phyloP scores from a whole-genome alignment of 92 coral and sea anemone genomes.

The Palythoa caribaeorum region DNA sequence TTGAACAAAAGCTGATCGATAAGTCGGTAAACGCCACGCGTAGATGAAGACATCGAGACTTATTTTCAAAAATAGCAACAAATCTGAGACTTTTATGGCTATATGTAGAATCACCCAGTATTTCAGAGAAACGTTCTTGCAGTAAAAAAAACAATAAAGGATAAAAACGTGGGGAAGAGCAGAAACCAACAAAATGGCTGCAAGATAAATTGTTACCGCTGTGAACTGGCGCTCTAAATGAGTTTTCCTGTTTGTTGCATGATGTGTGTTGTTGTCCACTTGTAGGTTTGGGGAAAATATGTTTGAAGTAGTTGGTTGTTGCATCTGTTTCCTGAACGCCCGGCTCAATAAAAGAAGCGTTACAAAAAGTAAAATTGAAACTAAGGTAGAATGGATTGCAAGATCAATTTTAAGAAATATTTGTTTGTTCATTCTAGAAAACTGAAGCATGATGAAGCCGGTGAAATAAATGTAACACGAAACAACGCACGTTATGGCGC shows the following conservation, averaged over 20 bases:
- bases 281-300: background rate
- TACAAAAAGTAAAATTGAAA: too few relatives aligned
- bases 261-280: background rate
- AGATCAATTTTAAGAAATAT: slow-evolving; percentile 72
- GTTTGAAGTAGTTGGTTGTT: slow-evolving; percentile 19
- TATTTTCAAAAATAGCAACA: slow-evolving; percentile 79
- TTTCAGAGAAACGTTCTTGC: slow-evolving; percentile 30
- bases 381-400: slow-evolving; percentile 80
- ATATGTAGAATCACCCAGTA: slow-evolving; percentile 54
- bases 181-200: too few relatives aligned
- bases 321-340: slow-evolving; percentile 65
- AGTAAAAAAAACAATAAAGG: slow-evolving; percentile 72
- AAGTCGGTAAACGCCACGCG: too few relatives aligned
- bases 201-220: slow-evolving; percentile 80
- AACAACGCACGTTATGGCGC: slow-evolving; percentile 60
- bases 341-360: too few relatives aligned
- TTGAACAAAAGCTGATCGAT: slow-evolving; percentile 65
- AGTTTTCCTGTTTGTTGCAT: slow-evolving; percentile 34
- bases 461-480: slow-evolving; percentile 70
- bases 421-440: slow-evolving; percentile 69
- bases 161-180: too few relatives aligned
- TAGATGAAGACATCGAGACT: too few relatives aligned
- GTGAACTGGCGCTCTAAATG: slow-evolving; percentile 84
- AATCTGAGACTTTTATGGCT: slow-evolving; percentile 73
- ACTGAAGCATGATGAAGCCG: too few relatives aligned